Evolutionary conservation across 2,888 invertebrate genomes (phyloP), one percentile per base, ranked within the genome.

Genomic region (Nudaria mundana): DNA sequence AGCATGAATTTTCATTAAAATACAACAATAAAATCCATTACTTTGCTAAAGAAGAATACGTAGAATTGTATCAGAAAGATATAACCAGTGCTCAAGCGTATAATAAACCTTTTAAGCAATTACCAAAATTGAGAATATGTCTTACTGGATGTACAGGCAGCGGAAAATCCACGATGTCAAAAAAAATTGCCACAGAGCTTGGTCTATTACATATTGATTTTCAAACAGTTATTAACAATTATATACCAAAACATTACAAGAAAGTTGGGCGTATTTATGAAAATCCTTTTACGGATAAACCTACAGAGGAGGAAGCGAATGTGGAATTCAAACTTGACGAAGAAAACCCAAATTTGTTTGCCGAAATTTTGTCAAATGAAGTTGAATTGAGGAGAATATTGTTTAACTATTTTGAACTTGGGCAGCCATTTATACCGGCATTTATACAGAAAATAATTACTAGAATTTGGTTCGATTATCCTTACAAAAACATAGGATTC

Each of bases 111-210:
- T 80, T 71, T 34, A 69, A 73, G 45, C 49, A 56, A 16, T 56
- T 90, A 37, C 92, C 92, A 11, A 81, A 88, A 4, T 63, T 90
- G 13, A 87, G 91, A 63, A 82, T 93, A 51, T 92, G 91, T 52
- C 61, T 93, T 4, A 71, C 90, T 8, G 93, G 93, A 18, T 70
- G 88, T 22, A 68, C 81, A 13, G 90, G 90, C 25, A 85, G 85
- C 66, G 92, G 91, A 5, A 91, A 90, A 72, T 84, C 90, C 0
- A 76, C 79, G 1, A 47, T 92, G 38, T 74, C 90, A 0, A 81
- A 86, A 53, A 52, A 69, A 11, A 61, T 93, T 31, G 84, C 91
- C 1, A 79, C 81, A 52, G 90, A 91, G 63, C 87, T 91, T 25
- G 92, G 91, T 10, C 66, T 92, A 30, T 64, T 82, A 25, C 83